Conservation (phyloP, 2,888 invertebrate species). For the Erpobdella octoculata region DNA sequence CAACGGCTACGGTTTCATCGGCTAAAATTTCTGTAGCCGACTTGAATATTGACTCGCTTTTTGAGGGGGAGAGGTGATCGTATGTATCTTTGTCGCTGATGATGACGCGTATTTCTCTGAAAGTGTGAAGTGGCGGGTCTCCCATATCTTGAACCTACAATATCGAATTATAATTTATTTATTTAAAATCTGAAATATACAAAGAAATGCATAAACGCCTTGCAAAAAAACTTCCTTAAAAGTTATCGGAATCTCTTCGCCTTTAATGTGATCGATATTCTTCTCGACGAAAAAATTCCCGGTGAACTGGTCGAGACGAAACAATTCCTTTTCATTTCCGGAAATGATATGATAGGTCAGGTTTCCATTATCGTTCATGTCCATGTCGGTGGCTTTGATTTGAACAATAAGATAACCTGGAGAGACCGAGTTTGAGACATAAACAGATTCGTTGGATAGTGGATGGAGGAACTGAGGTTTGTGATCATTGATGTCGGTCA, state of each 20-base stretch:
- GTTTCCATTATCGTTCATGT: constrained; percentile 14
- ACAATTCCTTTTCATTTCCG: constrained; percentile 18
- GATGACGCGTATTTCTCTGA: constrained; percentile 16
- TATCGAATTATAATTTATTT: not conserved
- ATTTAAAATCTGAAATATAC: too few relatives aligned
- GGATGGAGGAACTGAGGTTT: constrained; percentile 24
- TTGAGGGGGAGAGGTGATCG: not conserved
- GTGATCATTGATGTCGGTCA: constrained; percentile 31
- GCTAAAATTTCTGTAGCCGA: constrained; percentile 16
- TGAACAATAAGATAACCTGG: constrained; percentile 17
- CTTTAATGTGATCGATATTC: not conserved
- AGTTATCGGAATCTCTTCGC: constrained; percentile 6
- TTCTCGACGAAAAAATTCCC: constrained; percentile 20
- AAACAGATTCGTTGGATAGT: constrained; percentile 16
- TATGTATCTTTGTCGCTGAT: constrained; percentile 20
- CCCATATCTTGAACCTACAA: constrained; percentile 23
- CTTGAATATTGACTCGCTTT: not conserved
- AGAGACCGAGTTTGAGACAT: constrained; percentile 18
- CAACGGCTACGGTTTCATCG: constrained; percentile 26
- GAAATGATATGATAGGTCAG: constrained; percentile 17
- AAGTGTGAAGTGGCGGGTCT: constrained; percentile 12
- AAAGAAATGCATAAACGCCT: too few relatives aligned
- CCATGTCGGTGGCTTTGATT: constrained; percentile 20
- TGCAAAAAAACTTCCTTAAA: constrained; percentile 15
- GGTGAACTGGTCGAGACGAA: constrained; percentile 16